Base-by-base conservation (phyloP, 2,113 vertebrate species). In the Myotis lucifugus region DNA sequence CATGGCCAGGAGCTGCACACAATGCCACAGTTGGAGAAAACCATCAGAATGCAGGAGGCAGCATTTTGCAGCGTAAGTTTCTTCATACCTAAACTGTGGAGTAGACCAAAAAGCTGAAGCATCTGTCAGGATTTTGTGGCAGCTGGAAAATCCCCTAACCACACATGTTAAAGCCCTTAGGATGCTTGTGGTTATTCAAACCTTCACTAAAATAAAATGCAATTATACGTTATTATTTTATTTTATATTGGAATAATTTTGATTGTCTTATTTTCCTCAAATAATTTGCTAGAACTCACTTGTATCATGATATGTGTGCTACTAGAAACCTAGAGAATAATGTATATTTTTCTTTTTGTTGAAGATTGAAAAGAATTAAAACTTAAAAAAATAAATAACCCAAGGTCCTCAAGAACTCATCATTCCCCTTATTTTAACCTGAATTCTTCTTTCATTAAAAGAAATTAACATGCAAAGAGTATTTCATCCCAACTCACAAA, bases 131-230 rank as follows among this genome's bases (percentile, higher is more conserved):
- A 40, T 46, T 15, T 40, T 40, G 73, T 42, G n/a, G 79, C 85
- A 93, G 70, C 37, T 95, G 61, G 76, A 64, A 93, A 82, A 40
- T 10, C 27, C 40, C 29, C 4, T 54, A 42, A 42, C 29, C 66
- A 96, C 32, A 77, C 56, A n/a, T 46, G 76, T 46, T 85, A 92
- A 86, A 95, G 64, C 13, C 15, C 67, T 70, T 67, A 56, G 61
- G 56, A 88, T 59, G 25, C 40, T 61, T 59, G 70, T 69, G 77
- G 59, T 81, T 74, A 92, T 37, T 82, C n/a, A 67, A 85, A 85
- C 59, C 70, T 50, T 78, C 13, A 69, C 61, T 83, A 78, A 79
- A 95, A 77, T 70, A 81, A 78, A 85, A 78, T 52, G 8, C 5
- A 81, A 64, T 78, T 67, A 64, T 18, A 40, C 0, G 34, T 79